Base-by-base conservation (phyloP, 92 coral and sea anemone genomes). In the Heteractis magnifica region DNA sequence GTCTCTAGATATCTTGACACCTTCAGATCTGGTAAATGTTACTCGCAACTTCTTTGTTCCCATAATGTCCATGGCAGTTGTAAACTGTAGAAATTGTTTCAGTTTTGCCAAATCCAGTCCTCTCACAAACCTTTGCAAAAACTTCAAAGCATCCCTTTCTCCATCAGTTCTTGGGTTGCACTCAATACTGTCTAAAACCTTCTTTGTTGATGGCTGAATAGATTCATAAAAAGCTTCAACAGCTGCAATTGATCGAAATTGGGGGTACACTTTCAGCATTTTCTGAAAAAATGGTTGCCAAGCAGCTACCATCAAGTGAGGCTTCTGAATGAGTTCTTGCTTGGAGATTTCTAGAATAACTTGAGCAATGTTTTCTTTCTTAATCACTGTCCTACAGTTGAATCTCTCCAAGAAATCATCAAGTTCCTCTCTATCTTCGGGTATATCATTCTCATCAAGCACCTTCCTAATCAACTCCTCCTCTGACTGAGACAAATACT, bases 111-210 rank as follows among this genome's bases (percentile, higher is more conserved):
- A 56, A 5, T 83, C 86, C 56, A 86, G 77, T 7, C 90, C 34
- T 26, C 93, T 74, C 56, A 91, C 68, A 65, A 78, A 91, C 50
- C 86, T 75, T 60, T 91, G 90, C 83, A 86, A 50, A 62, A 85
- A 88, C 71, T 81, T 87, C 60, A 91, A 68, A 20, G 94, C 89
- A 87, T 91, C 91, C 13, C 92, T 83, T 73, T 88, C 88, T 78
- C 81, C 88, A 8, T 85, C 86, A 10, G 90, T 82, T 50, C 75
- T 82, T 82, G 92, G 90, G 52, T 85, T 65, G 49, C 84, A 79
- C 52, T 49, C 79, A 20, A 88, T 81, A 48, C 51, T 26, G n/a
- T 1, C 34, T 26, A 88, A 86, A 18, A 92, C 92, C 76, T 88
- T 88, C 92, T 88, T 91, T 75, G 60, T 87, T 80, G 91, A 88